These are phyloP conservation scores for Agriopis marginaria DNA, from an alignment of 2,888 invertebrate species.

Conservation along the genomic window DNA sequence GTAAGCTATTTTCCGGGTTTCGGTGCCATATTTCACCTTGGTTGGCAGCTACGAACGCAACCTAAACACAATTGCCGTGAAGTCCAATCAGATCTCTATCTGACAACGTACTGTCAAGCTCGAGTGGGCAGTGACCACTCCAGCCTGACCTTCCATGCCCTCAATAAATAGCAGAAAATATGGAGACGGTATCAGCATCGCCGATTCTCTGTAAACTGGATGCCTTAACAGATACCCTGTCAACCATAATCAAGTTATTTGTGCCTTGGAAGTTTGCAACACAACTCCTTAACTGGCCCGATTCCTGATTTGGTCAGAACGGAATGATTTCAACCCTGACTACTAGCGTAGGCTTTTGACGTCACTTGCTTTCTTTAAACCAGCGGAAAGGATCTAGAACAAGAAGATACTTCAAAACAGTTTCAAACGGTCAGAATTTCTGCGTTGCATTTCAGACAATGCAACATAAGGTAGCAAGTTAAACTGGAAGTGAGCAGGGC, in stretches of 20 bases:
- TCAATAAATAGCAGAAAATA: background rate
- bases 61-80: slow-evolving; percentile 51
- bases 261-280: slow-evolving; percentile 47
- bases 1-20: slow-evolving; percentile 37
- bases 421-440: too few relatives aligned
- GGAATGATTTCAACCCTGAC: slow-evolving; percentile 48
- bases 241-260: slow-evolving; percentile 56
- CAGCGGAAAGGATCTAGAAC: too few relatives aligned
- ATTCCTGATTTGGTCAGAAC: slow-evolving; percentile 48
- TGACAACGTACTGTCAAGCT: slow-evolving; percentile 47
- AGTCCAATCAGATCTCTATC: slow-evolving; percentile 53
- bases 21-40: slow-evolving; percentile 31
- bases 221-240: slow-evolving; percentile 51
- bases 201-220: slow-evolving; percentile 36
- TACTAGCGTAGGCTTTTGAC: slow-evolving; percentile 26
- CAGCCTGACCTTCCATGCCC: slow-evolving; percentile 38
- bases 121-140: slow-evolving; percentile 49
- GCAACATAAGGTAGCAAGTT: too few relatives aligned
- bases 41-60: slow-evolving; percentile 33
- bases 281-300: slow-evolving; percentile 47
- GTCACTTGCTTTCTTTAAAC: slow-evolving; percentile 18
- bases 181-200: slow-evolving; percentile 23
- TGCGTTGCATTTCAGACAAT: too few relatives aligned
- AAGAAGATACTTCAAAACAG: too few relatives aligned
- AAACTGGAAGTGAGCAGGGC: too few relatives aligned